phyloP scores from a whole-genome alignment of 2,797 vertebrate genomes.

The Oreochromis grahami region DNA sequence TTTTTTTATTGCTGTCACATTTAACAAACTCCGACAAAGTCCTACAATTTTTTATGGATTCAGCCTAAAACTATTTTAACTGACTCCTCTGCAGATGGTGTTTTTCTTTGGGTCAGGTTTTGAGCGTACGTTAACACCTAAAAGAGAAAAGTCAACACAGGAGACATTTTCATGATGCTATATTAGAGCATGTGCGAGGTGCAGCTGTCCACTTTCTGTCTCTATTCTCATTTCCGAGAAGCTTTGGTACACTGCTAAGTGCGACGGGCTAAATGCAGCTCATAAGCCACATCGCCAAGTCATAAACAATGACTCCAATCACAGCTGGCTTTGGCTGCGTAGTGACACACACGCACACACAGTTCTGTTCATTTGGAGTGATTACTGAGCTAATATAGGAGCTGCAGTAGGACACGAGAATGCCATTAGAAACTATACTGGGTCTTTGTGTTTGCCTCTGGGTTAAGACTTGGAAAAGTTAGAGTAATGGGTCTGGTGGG shows the following conservation, averaged over 20 bases:
- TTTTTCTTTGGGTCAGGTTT: not conserved
- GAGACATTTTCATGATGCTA: not conserved
- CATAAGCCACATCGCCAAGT: slow-evolving; percentile 27
- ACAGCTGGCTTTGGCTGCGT: not conserved
- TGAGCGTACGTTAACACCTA: not conserved
- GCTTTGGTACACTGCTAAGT: not conserved
- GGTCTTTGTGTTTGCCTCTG: not conserved
- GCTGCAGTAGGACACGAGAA: slow-evolving; percentile 4
- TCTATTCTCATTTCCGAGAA: slow-evolving; percentile 43
- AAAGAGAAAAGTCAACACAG: not conserved
- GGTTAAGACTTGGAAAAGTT: not conserved
- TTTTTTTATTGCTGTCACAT: not conserved
- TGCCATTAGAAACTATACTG: not conserved
- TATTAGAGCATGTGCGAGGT: not conserved
- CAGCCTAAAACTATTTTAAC: not conserved
- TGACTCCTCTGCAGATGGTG: not conserved
- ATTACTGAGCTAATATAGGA: slow-evolving; percentile 15
- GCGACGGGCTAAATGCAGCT: slow-evolving; percentile 40
- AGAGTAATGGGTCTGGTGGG: not conserved
- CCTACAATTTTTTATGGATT: not conserved
- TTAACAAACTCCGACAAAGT: not conserved
- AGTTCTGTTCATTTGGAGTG: not conserved
- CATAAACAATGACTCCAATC: slow-evolving; percentile 43
- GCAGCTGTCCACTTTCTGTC: slow-evolving; percentile 27
- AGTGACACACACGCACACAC: not conserved